Conservation (phyloP, 2,113 vertebrate species). For the Hyperopisus bebe region DNA sequence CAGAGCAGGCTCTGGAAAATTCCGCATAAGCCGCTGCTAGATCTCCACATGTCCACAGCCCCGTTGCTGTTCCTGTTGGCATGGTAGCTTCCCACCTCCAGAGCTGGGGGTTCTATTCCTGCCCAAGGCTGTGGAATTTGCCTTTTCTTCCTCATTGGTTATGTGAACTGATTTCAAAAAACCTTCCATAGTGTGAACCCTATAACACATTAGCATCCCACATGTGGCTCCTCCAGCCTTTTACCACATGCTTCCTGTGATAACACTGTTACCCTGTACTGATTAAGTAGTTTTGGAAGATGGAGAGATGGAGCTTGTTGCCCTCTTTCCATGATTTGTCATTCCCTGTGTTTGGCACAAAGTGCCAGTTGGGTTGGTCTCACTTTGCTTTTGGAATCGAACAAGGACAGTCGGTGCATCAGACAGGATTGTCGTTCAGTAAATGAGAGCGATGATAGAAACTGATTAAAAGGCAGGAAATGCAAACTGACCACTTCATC, state of each 20-base stretch:
- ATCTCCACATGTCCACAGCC: not conserved
- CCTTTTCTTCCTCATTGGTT: not conserved
- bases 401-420: not conserved
- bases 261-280: not conserved
- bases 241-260: not conserved
- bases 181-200: not conserved
- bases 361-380: not conserved
- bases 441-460: not conserved
- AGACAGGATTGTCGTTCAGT: not conserved
- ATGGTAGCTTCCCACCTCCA: not conserved
- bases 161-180: not conserved
- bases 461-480: not conserved
- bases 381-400: not conserved
- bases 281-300: not conserved
- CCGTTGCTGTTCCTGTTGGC: not conserved
- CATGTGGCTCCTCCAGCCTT: not conserved
- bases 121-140: not conserved
- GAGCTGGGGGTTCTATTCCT: not conserved
- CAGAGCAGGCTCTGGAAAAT: not conserved
- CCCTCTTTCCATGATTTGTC: not conserved
- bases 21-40: not conserved
- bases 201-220: not conserved
- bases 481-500: not conserved
- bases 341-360: not conserved
- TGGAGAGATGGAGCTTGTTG: not conserved